A percentile compares a stretch with the other conserved stretches of the same genome.
phyloP scores from a whole-genome alignment of 2,888 invertebrate genomes.

The Sipha maydis region DNA sequence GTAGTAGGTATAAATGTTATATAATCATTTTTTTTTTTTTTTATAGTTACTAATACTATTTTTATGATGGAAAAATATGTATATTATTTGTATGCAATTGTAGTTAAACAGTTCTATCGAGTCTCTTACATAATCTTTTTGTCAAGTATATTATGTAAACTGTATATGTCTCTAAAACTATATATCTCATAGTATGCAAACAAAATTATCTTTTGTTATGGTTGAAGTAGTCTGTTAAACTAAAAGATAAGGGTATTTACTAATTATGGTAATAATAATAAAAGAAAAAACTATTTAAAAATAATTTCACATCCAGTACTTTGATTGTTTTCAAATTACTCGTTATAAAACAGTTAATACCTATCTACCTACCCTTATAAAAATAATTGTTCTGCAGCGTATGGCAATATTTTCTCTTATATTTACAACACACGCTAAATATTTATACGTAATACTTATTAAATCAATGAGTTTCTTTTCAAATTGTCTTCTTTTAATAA shows the following conservation, averaged over 20 bases:
- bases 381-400: background rate
- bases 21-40: too few relatives aligned
- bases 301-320: conserved; percentile 8
- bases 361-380: background rate
- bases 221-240: background rate
- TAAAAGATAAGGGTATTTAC: background rate
- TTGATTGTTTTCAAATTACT: conserved; percentile 29
- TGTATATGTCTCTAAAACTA: background rate
- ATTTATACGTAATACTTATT: background rate
- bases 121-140: background rate
- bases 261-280: background rate
- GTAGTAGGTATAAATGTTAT: too few relatives aligned
- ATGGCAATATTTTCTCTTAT: too few relatives aligned
- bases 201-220: conserved; percentile 8
- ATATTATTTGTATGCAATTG: too few relatives aligned
- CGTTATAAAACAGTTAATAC: conserved; percentile 6
- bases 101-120: background rate
- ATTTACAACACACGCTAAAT: background rate
- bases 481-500: too few relatives aligned
- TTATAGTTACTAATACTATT: too few relatives aligned
- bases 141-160: background rate
- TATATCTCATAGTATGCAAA: conserved; percentile 2
- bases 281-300: background rate
- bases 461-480: too few relatives aligned
- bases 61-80: too few relatives aligned